These are phyloP conservation scores for Acholoe squamosa DNA, from an alignment of 2,888 invertebrate genomes.

Conservation along the genomic window DNA sequence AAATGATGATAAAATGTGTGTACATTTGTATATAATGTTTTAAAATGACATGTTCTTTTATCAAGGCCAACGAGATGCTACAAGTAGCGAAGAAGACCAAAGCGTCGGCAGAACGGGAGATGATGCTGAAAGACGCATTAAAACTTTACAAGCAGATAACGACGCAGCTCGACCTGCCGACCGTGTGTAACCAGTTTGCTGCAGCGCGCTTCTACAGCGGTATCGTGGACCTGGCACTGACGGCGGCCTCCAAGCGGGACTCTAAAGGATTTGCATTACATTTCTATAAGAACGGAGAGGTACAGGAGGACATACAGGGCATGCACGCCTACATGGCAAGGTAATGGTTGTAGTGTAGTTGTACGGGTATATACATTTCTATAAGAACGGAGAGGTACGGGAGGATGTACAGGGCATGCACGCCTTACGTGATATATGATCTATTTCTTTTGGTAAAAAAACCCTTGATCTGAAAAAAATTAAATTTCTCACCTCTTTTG, in stretches of 20 bases:
- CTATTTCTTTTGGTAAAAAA: no score
- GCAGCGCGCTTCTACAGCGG: constrained; percentile 91
- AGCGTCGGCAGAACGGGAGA: constrained; percentile 89
- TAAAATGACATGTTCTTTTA: no score
- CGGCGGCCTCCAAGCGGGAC: constrained; percentile 93
- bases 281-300: constrained; percentile 93
- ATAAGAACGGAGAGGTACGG: constrained; percentile 91
- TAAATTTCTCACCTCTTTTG: no score
- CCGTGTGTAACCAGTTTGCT: constrained; percentile 93
- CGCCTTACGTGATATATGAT: no score
- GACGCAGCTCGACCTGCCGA: constrained; percentile 91
- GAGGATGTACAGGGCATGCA: constrained; percentile 93
- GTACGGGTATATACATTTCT: no score
- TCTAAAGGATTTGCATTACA: constrained; percentile 93
- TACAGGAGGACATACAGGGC: constrained; percentile 92
- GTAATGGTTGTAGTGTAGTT: no score
- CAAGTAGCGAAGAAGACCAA: constrained; percentile 89
- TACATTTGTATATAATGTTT: no score
- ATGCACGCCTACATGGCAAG: constrained; percentile 87
- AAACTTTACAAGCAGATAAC: constrained; percentile 93
- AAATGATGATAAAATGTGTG: no score
- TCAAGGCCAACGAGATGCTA: constrained; percentile 93
- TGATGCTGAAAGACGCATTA: constrained; percentile 85
- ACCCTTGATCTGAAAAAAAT: no score
- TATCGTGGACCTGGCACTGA: constrained; percentile 93